phyloP scores from a whole-genome alignment of 2,113 vertebrate species.

The Tapirus terrestris region DNA sequence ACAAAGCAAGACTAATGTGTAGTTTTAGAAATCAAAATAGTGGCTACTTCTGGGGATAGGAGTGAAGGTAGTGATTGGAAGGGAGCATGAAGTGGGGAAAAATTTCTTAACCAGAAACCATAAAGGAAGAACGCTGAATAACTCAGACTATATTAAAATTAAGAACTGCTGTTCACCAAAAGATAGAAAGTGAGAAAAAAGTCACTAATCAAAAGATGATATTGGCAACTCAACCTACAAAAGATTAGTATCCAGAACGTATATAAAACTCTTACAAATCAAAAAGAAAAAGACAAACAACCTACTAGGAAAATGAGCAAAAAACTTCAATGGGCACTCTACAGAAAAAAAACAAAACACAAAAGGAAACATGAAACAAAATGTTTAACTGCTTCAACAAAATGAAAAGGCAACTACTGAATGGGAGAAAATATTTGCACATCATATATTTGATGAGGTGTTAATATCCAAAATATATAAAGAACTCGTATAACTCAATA shows the following conservation, averaged over 20 bases:
- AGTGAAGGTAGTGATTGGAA: background rate
- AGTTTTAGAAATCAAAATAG: background rate
- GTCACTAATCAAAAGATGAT: background rate
- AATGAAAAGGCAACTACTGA: background rate
- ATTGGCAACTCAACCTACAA: background rate
- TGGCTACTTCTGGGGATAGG: background rate
- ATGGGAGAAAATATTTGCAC: background rate
- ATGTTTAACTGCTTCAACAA: background rate
- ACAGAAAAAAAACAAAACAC: background rate
- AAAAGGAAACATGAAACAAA: background rate
- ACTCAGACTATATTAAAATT: no score
- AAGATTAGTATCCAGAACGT: background rate
- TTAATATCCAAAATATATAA: background rate
- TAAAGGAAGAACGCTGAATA: background rate
- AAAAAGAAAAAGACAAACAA: no score
- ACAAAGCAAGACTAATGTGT: background rate
- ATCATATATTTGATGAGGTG: background rate
- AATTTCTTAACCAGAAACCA: background rate
- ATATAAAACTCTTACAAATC: no score
- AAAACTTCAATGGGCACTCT: no score
- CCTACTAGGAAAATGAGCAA: no score
- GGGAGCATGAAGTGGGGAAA: background rate
- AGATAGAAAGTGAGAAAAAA: background rate
- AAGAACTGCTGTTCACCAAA: no score
- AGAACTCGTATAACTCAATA: background rate